phyloP scores from a whole-genome alignment of 2,888 invertebrate species.

The Allolobophora icterica region DNA sequence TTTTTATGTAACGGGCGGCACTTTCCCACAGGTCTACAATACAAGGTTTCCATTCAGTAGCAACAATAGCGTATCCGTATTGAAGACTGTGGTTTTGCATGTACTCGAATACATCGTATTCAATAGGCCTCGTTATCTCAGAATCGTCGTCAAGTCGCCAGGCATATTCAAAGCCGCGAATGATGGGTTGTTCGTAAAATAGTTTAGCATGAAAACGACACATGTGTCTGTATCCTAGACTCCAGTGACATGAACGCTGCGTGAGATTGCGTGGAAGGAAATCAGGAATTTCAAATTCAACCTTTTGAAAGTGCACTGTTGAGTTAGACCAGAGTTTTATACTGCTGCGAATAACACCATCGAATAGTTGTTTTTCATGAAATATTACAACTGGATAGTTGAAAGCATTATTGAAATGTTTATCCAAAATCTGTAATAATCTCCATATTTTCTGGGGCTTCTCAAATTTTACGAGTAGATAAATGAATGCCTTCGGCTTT shows the following conservation, averaged over 20 bases:
- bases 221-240: slow-evolving; percentile 49
- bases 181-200: slow-evolving; percentile 46
- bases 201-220: slow-evolving; percentile 39
- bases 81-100: slow-evolving; percentile 37
- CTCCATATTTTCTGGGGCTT: no score
- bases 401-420: slow-evolving; percentile 44
- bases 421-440: slow-evolving; percentile 35
- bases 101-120: slow-evolving; percentile 47
- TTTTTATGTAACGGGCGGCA: slow-evolving; percentile 37
- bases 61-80: slow-evolving; percentile 47
- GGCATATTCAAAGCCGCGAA: slow-evolving; percentile 45
- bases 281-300: slow-evolving; percentile 42
- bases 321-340: background rate
- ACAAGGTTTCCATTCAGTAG: slow-evolving; percentile 40
- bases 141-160: slow-evolving; percentile 51
- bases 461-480: slow-evolving; percentile 41
- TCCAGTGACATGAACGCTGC: slow-evolving; percentile 36
- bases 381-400: slow-evolving; percentile 49
- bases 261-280: slow-evolving; percentile 34
- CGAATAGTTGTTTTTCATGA: slow-evolving; percentile 45
- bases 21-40: slow-evolving; percentile 46
- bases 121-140: slow-evolving; percentile 34
- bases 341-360: background rate
- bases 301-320: slow-evolving; percentile 44
- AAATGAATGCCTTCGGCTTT: slow-evolving; percentile 47